Conservation (phyloP, 1,140 invertebrate species). For the Bombus impatiens region DNA sequence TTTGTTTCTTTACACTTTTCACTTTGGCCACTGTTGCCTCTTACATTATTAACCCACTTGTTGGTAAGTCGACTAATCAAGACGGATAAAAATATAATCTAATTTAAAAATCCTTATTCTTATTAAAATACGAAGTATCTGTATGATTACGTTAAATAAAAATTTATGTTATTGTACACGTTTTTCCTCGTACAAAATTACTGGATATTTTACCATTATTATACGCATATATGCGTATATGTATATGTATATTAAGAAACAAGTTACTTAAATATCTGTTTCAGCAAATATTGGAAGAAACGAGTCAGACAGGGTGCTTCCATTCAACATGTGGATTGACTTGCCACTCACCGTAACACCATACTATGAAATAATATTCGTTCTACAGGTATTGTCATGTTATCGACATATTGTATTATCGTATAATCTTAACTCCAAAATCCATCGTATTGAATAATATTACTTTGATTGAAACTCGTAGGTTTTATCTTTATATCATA, state of each 20-base stretch:
- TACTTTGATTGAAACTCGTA: neutral
- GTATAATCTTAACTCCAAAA: neutral
- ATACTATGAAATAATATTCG: conserved; percentile 54
- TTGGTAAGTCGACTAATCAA: conserved; percentile 46
- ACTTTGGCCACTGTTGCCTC: conserved; percentile 21
- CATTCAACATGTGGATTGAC: conserved; percentile 58
- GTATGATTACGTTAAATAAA: too few relatives aligned
- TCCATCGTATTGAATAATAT: neutral
- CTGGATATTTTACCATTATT: too few relatives aligned
- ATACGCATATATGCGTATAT: too few relatives aligned
- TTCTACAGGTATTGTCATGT: neutral
- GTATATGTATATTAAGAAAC: neutral
- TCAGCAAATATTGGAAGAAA: conserved; percentile 60
- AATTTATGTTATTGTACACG: too few relatives aligned
- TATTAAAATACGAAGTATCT: too few relatives aligned
- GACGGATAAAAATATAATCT: neutral
- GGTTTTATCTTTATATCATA: conserved; percentile 33
- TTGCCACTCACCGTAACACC: conserved; percentile 48
- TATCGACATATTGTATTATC: neutral
- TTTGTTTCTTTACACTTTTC: conserved; percentile 46
- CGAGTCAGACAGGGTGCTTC: conserved; percentile 51
- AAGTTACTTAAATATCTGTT: neutral
- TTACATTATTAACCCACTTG: conserved; percentile 52
- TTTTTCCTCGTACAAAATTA: neutral
- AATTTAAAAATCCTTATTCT: neutral